Percentiles rank a stretch among this genome's conserved stretches.
Evolutionary conservation across 53 echinoderm and acorn worm species (phyloP).

Genomic region (Actinopyga echinites): DNA sequence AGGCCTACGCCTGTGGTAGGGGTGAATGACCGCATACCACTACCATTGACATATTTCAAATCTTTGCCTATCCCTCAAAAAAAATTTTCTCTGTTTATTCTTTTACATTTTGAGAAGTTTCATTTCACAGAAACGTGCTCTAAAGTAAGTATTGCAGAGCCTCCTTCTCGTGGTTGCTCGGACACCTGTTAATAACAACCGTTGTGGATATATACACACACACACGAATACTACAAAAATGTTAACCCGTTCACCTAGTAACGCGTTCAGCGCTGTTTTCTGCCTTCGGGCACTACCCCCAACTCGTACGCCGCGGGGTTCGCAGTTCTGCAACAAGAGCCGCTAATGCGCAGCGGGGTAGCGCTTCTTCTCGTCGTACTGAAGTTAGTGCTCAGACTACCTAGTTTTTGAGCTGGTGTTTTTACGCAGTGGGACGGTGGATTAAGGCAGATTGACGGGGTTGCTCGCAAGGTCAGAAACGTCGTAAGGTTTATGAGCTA

Average conservation of each 20-base stretch:
- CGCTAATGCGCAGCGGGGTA: constrained; percentile 31
- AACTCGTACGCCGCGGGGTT: constrained; percentile 44
- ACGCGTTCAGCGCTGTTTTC: neutral
- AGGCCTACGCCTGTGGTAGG: neutral
- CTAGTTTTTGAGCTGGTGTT: no score
- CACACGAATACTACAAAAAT: no score
- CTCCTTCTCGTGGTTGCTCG: neutral
- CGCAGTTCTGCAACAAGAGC: constrained; percentile 24
- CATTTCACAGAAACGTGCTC: constrained; percentile 33
- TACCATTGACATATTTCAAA: constrained; percentile 12
- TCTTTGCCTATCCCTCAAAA: constrained; percentile 16
- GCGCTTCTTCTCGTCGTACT: no score
- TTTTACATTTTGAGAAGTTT: constrained; percentile 17
- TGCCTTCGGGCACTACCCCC: constrained; percentile 29
- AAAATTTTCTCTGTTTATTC: constrained; percentile 1
- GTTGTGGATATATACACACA: neutral
- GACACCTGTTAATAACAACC: constrained; percentile 38
- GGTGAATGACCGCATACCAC: constrained; percentile 38
- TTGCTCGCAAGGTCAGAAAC: constrained; percentile 7
- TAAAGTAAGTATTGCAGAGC: neutral
- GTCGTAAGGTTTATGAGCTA: constrained; percentile 1
- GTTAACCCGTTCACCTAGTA: neutral
- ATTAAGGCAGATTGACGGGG: constrained; percentile 21
- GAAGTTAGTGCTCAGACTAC: no score
- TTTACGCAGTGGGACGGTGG: neutral